phyloP scores from a whole-genome alignment of 2,797 vertebrate species.

The Cossypha polioptera region DNA sequence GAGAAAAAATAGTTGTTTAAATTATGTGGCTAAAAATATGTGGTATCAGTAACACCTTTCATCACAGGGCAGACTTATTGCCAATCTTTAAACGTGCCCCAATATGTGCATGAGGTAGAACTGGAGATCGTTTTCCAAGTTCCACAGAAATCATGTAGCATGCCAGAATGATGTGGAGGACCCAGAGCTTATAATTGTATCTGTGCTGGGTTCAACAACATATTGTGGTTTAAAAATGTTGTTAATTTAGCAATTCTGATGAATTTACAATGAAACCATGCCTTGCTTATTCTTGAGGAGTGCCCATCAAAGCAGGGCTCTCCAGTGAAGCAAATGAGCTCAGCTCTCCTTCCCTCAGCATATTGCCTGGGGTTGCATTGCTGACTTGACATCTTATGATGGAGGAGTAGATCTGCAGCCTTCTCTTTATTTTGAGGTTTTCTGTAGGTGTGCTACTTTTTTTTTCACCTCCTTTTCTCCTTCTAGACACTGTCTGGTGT shows the following conservation, averaged over 20 bases:
- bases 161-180: background rate
- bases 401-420: background rate
- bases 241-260: background rate
- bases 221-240: background rate
- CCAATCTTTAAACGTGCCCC: background rate
- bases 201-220: background rate
- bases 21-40: background rate
- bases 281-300: background rate
- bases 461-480: accelerated
- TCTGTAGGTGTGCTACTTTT: background rate
- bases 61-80: background rate
- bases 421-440: background rate
- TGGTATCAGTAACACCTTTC: background rate
- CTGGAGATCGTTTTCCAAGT: background rate
- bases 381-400: background rate
- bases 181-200: background rate
- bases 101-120: background rate
- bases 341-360: background rate
- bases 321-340: background rate
- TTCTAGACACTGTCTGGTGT: background rate
- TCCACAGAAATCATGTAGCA: background rate
- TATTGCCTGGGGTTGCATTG: background rate
- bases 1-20: background rate
- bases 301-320: background rate
- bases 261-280: background rate